Conservation (phyloP, 2,888 invertebrate species). For the Listrodromus nycthemerus region DNA sequence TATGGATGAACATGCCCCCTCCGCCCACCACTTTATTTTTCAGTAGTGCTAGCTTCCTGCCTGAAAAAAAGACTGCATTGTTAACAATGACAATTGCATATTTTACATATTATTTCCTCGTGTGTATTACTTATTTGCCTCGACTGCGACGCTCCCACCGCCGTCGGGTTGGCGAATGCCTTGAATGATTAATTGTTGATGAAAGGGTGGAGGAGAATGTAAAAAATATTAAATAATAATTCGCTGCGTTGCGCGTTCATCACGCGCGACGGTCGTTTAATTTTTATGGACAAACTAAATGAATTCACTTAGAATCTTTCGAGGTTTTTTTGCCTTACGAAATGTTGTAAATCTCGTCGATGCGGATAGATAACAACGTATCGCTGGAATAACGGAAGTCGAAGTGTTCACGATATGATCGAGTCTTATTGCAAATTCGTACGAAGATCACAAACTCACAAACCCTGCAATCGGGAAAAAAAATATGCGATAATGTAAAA, state of each 20-base stretch:
- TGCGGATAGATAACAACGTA: not conserved
- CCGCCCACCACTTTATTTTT: constrained; percentile 42
- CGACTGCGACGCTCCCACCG: constrained; percentile 14
- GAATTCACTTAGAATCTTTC: constrained; percentile 18
- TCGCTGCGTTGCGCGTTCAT: constrained; percentile 4
- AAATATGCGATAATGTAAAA: constrained; percentile 7
- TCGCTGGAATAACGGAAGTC: not conserved
- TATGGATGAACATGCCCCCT: constrained; percentile 49
- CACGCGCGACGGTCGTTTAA: constrained; percentile 1
- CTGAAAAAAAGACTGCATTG: constrained; percentile 65
- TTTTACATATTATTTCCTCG: constrained; percentile 43
- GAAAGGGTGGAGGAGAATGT: constrained; percentile 19
- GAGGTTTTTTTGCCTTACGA: constrained; percentile 31
- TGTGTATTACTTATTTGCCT: constrained; percentile 34
- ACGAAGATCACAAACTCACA: not conserved
- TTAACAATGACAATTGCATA: constrained; percentile 43
- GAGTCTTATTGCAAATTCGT: not conserved
- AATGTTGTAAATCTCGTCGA: constrained; percentile 26
- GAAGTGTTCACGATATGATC: not conserved
- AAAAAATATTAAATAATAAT: constrained; percentile 36
- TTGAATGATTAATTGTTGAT: constrained; percentile 47
- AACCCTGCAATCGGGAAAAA: constrained; percentile 1
- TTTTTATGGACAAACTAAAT: constrained; percentile 18
- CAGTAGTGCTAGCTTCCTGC: constrained; percentile 59
- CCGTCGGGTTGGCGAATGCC: constrained; percentile 36